Conservation (phyloP, 2,113 vertebrate species). For the Gobiocypris rarus region DNA sequence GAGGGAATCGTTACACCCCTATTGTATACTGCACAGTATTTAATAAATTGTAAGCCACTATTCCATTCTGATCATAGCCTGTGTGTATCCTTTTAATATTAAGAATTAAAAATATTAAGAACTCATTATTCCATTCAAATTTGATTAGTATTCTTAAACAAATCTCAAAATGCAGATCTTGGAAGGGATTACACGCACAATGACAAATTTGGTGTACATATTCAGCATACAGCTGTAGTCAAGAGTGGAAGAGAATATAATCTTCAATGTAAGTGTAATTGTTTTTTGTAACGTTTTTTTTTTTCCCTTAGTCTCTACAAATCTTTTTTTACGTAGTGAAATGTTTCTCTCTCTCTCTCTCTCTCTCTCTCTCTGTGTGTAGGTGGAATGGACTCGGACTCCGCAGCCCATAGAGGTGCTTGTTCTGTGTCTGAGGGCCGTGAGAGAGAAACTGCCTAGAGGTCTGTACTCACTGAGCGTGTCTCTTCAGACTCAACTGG, state of each 20-base stretch:
- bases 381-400: constrained; percentile 70
- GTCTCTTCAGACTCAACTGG: constrained; percentile 79
- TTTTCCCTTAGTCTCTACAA: background rate
- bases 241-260: background rate
- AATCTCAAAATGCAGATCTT: background rate
- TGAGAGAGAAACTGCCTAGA: constrained; percentile 86
- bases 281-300: background rate
- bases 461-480: constrained; percentile 82
- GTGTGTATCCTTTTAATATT: background rate
- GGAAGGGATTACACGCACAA: background rate
- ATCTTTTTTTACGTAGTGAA: background rate
- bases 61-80: background rate
- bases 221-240: background rate
- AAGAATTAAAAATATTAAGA: too few relatives aligned
- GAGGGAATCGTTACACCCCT: too few relatives aligned
- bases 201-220: background rate
- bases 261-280: background rate
- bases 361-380: constrained; percentile 15
- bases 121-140: background rate
- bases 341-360: background rate
- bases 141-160: background rate
- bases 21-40: background rate
- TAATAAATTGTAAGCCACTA: background rate
- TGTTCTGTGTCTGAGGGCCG: constrained; percentile 82
- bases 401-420: constrained; percentile 79